Conservation (phyloP, 1,140 invertebrate genomes). For the Euwallacea similis region DNA sequence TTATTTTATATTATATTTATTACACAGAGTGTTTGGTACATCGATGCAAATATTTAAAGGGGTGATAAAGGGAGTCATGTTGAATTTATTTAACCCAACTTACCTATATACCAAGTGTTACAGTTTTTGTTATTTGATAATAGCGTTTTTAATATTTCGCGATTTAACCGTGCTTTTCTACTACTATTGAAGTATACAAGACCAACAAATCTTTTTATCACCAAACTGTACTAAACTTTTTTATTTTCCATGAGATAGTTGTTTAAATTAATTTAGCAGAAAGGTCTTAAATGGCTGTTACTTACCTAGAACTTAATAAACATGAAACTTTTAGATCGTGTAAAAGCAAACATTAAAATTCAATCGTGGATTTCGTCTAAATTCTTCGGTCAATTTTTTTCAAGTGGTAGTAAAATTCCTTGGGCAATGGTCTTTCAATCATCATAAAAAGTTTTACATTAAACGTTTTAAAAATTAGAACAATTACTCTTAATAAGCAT, state of each 20-base stretch:
- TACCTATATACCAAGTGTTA: not conserved
- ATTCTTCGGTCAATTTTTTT: not conserved
- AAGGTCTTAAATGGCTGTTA: not conserved
- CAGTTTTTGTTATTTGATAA: not conserved
- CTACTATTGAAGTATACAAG: not conserved
- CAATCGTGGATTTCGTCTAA: not conserved
- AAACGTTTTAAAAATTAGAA: not conserved
- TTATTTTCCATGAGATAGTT: not conserved
- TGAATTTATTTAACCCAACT: too few species aligned
- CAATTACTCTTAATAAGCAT: not conserved
- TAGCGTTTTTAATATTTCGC: not conserved
- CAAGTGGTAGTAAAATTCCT: not conserved
- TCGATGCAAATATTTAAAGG: too few species aligned
- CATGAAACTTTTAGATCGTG: not conserved
- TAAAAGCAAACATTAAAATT: conserved; percentile 1
- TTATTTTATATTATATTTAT: too few species aligned
- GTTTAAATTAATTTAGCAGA: not conserved
- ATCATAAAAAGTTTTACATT: not conserved
- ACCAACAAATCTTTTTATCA: not conserved
- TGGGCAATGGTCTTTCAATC: not conserved
- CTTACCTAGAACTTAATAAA: not conserved
- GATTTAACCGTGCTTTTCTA: not conserved
- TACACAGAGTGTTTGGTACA: too few species aligned
- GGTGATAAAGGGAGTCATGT: too few species aligned
- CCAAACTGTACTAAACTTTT: not conserved